Base-by-base conservation (phyloP, 2,888 invertebrate species). In the Molorchus minor region DNA sequence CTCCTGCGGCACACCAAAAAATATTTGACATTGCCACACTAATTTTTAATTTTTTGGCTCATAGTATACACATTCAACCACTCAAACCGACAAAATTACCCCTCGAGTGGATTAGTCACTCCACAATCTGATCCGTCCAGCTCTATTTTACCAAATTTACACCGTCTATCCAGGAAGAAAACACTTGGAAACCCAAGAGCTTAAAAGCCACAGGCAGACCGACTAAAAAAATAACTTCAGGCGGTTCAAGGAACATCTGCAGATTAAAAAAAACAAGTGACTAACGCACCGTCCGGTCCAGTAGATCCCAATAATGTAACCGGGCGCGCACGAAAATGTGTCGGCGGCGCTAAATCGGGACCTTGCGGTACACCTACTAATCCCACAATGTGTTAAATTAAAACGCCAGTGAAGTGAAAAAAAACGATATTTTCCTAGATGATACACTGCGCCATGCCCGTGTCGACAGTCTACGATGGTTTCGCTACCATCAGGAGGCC, bases 401-500 rank as follows among this genome's bases (percentile, higher is more conserved):
- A 8, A 35, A 16, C 2, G 43, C 21, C 12, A 43, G 3, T 5
- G 44, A 33, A 54, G 12, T 16, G 51, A 38, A n/a, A 33, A 15
- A 1, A 19, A 52, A 30, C 29, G 13, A 13, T 16, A 33, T 10
- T 20, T 2, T 5, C 7, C 13, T 40, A 56, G 29, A 66, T 64
- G 62, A 44, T 64, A 8, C 57, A 64, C 45, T 62, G 60, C 29
- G 59, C 64, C 0, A 76, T 76, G 75, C 76, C 75, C 41, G 75
- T 75, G 62, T 77, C 86, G 52, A 87, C 89, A 58, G 87, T 93
- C 49, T 89, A 92, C 80, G 93, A 94, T 80, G 93, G 93, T 55
- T 94, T 92, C 81, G 93, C 93, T 49, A 94, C 93, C n/a, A 91
- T 94, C 70, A 84, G 92, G 58, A 85, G 89, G 10, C 87, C 82